Evolutionary conservation across 2,888 invertebrate species (phyloP), one percentile per base, ranked within the genome.

Genomic region (Molanna angustata): DNA sequence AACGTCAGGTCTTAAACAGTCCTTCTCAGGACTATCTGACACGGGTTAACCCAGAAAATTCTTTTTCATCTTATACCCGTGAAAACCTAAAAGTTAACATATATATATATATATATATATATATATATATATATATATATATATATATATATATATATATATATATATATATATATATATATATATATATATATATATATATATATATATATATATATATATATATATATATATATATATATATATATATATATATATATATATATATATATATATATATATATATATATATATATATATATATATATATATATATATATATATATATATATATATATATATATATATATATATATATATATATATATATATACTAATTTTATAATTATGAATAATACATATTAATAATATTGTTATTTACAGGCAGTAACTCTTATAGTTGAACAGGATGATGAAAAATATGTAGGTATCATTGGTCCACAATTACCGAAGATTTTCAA

Each of bases 81-180:
- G n/a, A n/a, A n/a, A n/a, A n/a, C n/a, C n/a, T n/a, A n/a, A n/a
- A n/a, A n/a, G n/a, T n/a, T n/a, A n/a, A n/a, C n/a, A n/a, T n/a
- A n/a, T n/a, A n/a, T n/a, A n/a, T n/a, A n/a, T n/a, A n/a, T n/a
- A n/a, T n/a, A n/a, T 7, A 48, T 16, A 6, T 47, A 14, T 49
- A 20, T 11, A 50, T 17, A 42, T n/a, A 52, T 16, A 32, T 22
- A n/a, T 37, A 16, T 35, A 49, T 27, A 43, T 18, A 27, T 27
- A 27, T 27, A 27, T 27, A 27, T 27, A 27, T 27, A 27, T 27
- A 27, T 27, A 27, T 27, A 27, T 27, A 27, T 27, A 27, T 27
- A 27, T 27, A 27, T 27, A 27, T 27, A 27, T 27, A 27, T 27
- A 27, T 27, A 27, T 27, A 27, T 27, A 27, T 27, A 27, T 27